A percentile compares a stretch with the other conserved stretches of the same genome.
Evolutionary conservation across 2,888 invertebrate species (phyloP).

Genomic region (Trypoxylon attenuatum): DNA sequence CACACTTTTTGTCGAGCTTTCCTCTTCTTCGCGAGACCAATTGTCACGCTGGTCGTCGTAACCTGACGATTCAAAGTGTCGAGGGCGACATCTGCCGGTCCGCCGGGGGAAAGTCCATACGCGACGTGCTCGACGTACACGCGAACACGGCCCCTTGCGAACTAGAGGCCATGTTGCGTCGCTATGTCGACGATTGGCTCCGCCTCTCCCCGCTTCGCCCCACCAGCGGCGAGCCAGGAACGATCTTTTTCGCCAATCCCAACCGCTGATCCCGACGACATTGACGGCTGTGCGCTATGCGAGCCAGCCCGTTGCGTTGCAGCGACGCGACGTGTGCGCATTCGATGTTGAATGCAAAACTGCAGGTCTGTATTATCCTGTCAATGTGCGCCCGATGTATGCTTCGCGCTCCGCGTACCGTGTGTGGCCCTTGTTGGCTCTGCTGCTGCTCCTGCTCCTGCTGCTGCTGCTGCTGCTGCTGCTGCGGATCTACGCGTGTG

Average conservation of each 20-base stretch:
- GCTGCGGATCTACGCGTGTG: conserved; percentile 16
- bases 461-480: conserved; percentile 13
- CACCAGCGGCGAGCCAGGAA: conserved; percentile 21
- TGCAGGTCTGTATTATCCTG: not conserved
- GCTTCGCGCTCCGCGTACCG: not conserved
- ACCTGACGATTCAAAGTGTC: conserved; percentile 44
- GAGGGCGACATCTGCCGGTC: conserved; percentile 59
- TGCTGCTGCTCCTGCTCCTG: not conserved
- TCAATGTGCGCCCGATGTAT: not conserved
- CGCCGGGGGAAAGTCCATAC: conserved; percentile 44
- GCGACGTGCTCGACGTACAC: conserved; percentile 53
- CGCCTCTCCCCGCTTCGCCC: conserved; percentile 44
- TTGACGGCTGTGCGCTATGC: conserved; percentile 18
- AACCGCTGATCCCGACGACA: conserved; percentile 28
- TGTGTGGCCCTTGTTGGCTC: not conserved
- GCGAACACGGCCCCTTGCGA: conserved; percentile 61
- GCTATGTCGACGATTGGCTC: conserved; percentile 51
- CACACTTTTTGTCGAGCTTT: conserved; percentile 20
- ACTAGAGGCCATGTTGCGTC: conserved; percentile 66
- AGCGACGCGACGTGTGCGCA: not conserved
- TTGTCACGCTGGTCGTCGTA: conserved; percentile 29
- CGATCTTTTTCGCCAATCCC: conserved; percentile 34
- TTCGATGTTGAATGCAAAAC: not conserved
- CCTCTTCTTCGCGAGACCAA: conserved; percentile 20
- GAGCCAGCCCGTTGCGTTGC: conserved; percentile 2